Base-by-base conservation (phyloP, 2,113 vertebrate genomes). In the Asarcornis scutulata region DNA sequence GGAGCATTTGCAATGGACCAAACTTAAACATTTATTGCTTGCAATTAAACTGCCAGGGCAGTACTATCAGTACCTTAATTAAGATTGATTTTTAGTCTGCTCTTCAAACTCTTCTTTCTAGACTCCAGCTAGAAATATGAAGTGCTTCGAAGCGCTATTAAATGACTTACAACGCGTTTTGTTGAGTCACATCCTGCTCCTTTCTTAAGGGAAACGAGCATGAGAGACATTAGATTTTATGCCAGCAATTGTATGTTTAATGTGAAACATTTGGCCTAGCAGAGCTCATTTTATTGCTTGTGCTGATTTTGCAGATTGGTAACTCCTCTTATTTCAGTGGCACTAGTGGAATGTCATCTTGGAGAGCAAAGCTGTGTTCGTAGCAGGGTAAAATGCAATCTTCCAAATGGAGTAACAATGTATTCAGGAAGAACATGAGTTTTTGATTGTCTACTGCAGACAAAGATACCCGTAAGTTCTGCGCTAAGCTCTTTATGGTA, bases 181-280 rank as follows among this genome's bases (percentile, higher is more conserved):
- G 48, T 73, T 95, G 91, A 92, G 71, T 92, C 71, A 85, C 26
- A 89, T 95, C 89, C 86, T 88, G 73, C 53, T 25, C 29, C n/a
- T 64, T 83, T 91, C 72, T 82, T 68, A 18, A 53, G 40, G 74
- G 83, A 88, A 92, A 72, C 42, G 64, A 91, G 27, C 31, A 71
- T 16, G 88, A 79, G 86, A 91, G 13, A 42, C 48, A 56, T 86
- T 36, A 31, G 50, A 22, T 78, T 95, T 93, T 78, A 34, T 91
- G 89, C 83, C 88, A 93, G 77, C 48, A 92, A 87, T 88, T 93
- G 64, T 87, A 67, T 71, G 32, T 76, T 91, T 91, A 92, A 92
- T 82, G 48, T 72, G 91, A 87, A 95, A 75, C 81, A 87, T 36
- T 93, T 85, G 89, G 77, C n/a, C 20, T 58, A 62, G 44, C 31